A percentile compares a stretch with the other conserved stretches of the same genome.
Evolutionary conservation across 2,113 vertebrate genomes (phyloP).

Genomic region (Ursus arctos): DNA sequence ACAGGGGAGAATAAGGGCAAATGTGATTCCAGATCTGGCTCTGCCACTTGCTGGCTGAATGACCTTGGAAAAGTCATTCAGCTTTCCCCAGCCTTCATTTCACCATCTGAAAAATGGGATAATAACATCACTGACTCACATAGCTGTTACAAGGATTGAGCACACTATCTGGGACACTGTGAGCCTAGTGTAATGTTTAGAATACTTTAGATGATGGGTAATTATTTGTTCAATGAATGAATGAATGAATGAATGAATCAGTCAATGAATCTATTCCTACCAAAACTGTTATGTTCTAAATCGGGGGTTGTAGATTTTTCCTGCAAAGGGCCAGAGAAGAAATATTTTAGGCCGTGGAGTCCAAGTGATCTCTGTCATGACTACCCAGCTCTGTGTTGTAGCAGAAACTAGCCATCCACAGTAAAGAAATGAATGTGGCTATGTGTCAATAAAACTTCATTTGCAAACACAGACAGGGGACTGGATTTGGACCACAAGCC

Average conservation of each 20-base stretch:
- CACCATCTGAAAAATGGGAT: neutral
- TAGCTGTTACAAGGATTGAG: neutral
- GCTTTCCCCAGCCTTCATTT: neutral
- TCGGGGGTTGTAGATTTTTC: constrained; percentile 44
- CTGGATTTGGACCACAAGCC: neutral
- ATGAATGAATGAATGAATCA: neutral
- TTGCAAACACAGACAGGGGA: constrained; percentile 51
- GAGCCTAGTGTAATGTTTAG: neutral
- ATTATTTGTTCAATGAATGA: neutral
- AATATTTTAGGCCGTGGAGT: constrained; percentile 39
- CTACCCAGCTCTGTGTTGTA: constrained; percentile 4
- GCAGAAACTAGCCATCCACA: constrained; percentile 35
- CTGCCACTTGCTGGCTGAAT: neutral
- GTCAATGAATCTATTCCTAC: neutral
- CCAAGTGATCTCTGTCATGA: constrained; percentile 54
- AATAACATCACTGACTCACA: neutral
- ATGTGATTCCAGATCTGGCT: neutral
- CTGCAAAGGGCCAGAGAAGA: constrained; percentile 33
- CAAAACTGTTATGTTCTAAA: constrained; percentile 19
- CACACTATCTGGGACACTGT: neutral
- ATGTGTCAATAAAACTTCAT: constrained; percentile 68
- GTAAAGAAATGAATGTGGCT: constrained; percentile 32
- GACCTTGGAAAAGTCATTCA: neutral
- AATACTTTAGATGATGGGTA: neutral
- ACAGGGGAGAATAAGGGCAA: neutral